Conservation (phyloP, 2,888 invertebrate genomes). For the Odontocolon sp. region DNA sequence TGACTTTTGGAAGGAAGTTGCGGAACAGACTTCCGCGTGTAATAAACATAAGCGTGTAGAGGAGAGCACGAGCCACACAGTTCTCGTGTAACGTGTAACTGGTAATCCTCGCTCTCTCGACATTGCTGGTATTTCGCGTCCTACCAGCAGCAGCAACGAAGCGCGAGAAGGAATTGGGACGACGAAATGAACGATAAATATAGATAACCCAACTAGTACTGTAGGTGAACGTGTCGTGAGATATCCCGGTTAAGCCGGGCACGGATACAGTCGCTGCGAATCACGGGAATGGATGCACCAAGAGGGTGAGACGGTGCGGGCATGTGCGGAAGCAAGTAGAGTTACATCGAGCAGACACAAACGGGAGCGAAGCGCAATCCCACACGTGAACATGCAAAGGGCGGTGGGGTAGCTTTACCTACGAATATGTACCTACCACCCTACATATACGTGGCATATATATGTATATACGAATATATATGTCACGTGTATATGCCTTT, state of each 20-base stretch:
- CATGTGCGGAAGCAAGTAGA: background rate
- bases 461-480: too few relatives aligned
- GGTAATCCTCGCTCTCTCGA: conserved; percentile 66
- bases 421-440: conserved; percentile 31
- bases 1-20: conserved; percentile 40
- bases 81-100: conserved; percentile 51
- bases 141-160: conserved; percentile 8
- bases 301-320: background rate
- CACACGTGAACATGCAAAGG: conserved; percentile 59
- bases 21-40: conserved; percentile 18
- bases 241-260: conserved; percentile 54
- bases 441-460: too few relatives aligned
- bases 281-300: conserved; percentile 34
- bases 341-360: conserved; percentile 33
- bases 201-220: conserved; percentile 68
- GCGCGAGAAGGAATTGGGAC: conserved; percentile 54
- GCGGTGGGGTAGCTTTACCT: conserved; percentile 33
- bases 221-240: conserved; percentile 59
- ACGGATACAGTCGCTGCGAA: conserved; percentile 12
- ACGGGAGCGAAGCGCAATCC: conserved; percentile 50
- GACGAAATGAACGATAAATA: conserved; percentile 68
- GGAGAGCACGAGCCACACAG: background rate
- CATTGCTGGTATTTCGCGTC: conserved; percentile 62
- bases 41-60: conserved; percentile 30
- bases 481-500: background rate